Evolutionary conservation across 2,113 vertebrate genomes (phyloP), one percentile per base, ranked within the genome.

Genomic region (Spilogale gracilis): DNA sequence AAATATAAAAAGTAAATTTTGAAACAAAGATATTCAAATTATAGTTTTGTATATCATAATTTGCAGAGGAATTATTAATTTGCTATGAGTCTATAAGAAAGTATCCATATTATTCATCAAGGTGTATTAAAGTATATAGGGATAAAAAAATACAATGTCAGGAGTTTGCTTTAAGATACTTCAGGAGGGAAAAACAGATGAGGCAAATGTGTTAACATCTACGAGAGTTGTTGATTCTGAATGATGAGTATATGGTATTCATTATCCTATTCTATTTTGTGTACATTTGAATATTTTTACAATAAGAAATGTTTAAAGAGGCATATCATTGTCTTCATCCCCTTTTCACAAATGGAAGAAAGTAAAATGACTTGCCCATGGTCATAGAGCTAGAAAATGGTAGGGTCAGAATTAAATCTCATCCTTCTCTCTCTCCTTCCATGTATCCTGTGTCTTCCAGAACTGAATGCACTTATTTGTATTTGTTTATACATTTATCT

Each of bases 81-180:
- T 92, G 87, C 56, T 38, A 45, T 94, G 60, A 43, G 43, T 74
- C 54, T 91, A 3, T 93, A 94, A 97, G 78, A 97, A 88, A 87
- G 89, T 82, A 20, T 69, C 17, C 43, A 11, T 86, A 61, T 90
- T 92, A 89, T 96, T 58, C 69, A 95, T 30, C 52, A 58, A 25
- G 78, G 27, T 13, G 61, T 67, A 61, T 13, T 76, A 21, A 83
- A 76, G 17, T 84, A 63, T 52, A 76, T 13, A 89, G 45, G 21
- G 58, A 79, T 90, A 79, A 94, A 74, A 94, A 94, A 83, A 56
- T 20, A 58, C 32, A 91, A 38, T 63, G 32, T 67, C 43, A 92
- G 84, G 11, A 91, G 81, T 63, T 89, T 76, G 1, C 50, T 83
- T 87, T 91, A 83, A 79, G 50, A 81, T 9, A 71, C 1, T 61